Evolutionary conservation across 2,113 vertebrate species (phyloP), one percentile per base, ranked within the genome.

Genomic region (Callionymus lyra): DNA sequence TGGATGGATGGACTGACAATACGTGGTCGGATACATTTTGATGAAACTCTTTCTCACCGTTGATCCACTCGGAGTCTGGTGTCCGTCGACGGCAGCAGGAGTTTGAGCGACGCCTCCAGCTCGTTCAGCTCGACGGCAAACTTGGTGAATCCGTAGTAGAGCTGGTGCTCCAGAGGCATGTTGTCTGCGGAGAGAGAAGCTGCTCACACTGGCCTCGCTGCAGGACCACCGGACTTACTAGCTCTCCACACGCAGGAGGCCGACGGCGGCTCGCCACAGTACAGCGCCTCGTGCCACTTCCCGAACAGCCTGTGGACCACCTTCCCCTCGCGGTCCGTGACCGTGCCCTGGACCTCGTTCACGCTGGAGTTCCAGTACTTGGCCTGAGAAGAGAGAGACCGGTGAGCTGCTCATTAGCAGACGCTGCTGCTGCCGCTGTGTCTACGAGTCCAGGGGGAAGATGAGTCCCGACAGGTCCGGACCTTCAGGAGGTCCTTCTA

Each of bases 51-150:
- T 31, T 49, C 41, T 62, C 50, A 97, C 95, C 91, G 93, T 86
- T 99, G 95, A 82, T 98, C 94, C 2, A 90, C 85, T 56, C 95
- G 87, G 58, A 94, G 89, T 48, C 94, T 83, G 31, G 92, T 98
- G 72, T 99, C 95, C 27, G 90, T 95, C 12, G 88, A 76, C 19
- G 95, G 93, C 12, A 97, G 86, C 39, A 90, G 75, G 31, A 67
- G 55, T 65, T 84, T 92, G 10, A 74, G 79, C 14, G 75, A 76
- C 0, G 76, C 56, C 3, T 93, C 87, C 65, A 97, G 55, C 74
- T 99, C 95, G 49, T 99, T 98, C 63, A 99, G 82, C 68, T 92
- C 93, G 48, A 96, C 64, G 14, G 95, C 92, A 84, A 93, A 98
- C 33, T 92, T 92, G 12, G 95, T 97, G 68, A 99, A 97, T 53